These are phyloP conservation scores for Brachylomia viminalis DNA, from an alignment of 2,888 invertebrate genomes.

Conservation along the genomic window DNA sequence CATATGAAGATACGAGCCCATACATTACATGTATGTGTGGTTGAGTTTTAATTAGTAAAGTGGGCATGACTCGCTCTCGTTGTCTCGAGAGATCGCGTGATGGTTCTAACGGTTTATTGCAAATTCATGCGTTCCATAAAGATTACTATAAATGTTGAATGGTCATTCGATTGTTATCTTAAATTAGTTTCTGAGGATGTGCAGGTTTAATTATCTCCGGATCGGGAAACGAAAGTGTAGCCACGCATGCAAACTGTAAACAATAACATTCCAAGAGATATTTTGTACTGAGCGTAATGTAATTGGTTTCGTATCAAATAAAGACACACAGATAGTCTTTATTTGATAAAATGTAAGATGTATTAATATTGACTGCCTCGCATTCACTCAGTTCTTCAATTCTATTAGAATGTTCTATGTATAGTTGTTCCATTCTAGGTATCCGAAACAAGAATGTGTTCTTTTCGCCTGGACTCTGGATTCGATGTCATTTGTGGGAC, in stretches of 20 bases:
- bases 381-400: slow-evolving; percentile 12
- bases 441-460: slow-evolving; percentile 32
- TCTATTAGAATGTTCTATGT: slow-evolving; percentile 7
- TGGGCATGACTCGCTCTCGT: slow-evolving; percentile 77
- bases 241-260: slow-evolving; percentile 39
- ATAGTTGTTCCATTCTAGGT: slow-evolving; percentile 25
- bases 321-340: too few species aligned
- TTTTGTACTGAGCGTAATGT: slow-evolving; percentile 19
- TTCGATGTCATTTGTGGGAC: slow-evolving; percentile 50
- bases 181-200: slow-evolving; percentile 43
- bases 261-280: slow-evolving; percentile 46
- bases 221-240: slow-evolving; percentile 46
- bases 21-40: slow-evolving; percentile 45
- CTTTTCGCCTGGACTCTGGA: slow-evolving; percentile 46
- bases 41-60: slow-evolving; percentile 83
- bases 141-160: slow-evolving; percentile 69
- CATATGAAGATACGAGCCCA: slow-evolving; percentile 42
- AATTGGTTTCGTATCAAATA: slow-evolving; percentile 22
- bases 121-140: slow-evolving; percentile 75
- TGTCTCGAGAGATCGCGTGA: slow-evolving; percentile 78
- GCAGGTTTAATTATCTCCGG: slow-evolving; percentile 41
- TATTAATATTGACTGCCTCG: slow-evolving; percentile 5
- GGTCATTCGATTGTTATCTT: slow-evolving; percentile 62
- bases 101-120: slow-evolving; percentile 74
- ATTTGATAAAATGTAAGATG: slow-evolving; percentile 19